Conservation (phyloP, 2,888 invertebrate species). For the Heliconius ismenius region DNA sequence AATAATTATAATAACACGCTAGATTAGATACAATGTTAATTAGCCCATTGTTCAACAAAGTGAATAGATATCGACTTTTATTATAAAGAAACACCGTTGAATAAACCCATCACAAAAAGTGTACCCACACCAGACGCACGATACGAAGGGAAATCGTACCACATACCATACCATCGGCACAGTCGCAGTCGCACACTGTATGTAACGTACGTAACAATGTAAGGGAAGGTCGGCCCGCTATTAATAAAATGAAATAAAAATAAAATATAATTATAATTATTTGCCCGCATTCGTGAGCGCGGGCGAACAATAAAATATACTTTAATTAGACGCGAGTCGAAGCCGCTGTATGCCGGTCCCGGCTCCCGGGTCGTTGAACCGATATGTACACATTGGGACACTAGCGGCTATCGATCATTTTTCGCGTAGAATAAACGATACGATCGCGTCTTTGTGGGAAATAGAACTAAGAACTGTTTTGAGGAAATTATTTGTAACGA, state of each 20-base stretch:
- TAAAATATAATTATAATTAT: constrained; percentile 78
- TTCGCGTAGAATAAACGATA: constrained; percentile 50
- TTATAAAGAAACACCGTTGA: constrained; percentile 51
- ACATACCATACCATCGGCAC: background rate
- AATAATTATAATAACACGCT: constrained; percentile 59
- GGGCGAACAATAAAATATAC: constrained; percentile 78
- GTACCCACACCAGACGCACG: constrained; percentile 40
- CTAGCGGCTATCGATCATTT: constrained; percentile 53
- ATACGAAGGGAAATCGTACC: constrained; percentile 46
- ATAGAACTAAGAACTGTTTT: constrained; percentile 22
- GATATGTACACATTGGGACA: constrained; percentile 50
- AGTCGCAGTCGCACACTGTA: background rate
- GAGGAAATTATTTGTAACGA: constrained; percentile 4
- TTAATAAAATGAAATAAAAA: constrained; percentile 71
- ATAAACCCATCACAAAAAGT: constrained; percentile 45
- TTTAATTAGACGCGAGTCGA: constrained; percentile 71
- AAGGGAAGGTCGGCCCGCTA: constrained; percentile 59
- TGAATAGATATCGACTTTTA: constrained; percentile 55
- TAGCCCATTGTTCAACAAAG: constrained; percentile 60
- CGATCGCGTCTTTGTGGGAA: constrained; percentile 46
- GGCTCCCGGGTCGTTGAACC: constrained; percentile 56
- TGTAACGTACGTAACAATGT: constrained; percentile 48
- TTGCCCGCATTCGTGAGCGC: constrained; percentile 78
- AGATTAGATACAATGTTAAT: constrained; percentile 60
- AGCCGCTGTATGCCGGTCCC: constrained; percentile 46